Evolutionary conservation across 2,113 vertebrate genomes (phyloP), one percentile per base, ranked within the genome.

Genomic region (Phaethon lepturus): DNA sequence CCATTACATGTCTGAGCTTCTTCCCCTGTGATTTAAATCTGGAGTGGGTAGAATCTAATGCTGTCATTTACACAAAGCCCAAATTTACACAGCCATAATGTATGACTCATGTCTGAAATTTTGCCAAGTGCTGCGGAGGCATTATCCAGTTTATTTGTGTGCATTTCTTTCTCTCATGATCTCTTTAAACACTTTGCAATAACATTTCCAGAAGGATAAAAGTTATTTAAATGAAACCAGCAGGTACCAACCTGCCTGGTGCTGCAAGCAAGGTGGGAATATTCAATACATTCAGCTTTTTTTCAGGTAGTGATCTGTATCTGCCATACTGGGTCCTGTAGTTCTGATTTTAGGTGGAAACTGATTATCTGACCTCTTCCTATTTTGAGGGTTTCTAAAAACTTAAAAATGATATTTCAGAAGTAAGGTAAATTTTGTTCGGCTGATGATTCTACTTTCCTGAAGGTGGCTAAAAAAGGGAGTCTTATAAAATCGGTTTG

Each of bases 51-150:
- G 95, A 84, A 84, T 77, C 52, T 67, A 52, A 38, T 49, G 42
- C 26, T 83, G 6, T 55, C 33, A 17, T 66, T 93, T 66, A 73
- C 52, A 94, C 67, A 93, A 92, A 93, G 50, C 75, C 79, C 82
- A 86, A 2, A 88, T 64, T 80, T 71, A 80, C 64, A 94, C 47
- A 96, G 60, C 60, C 49, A 38, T 88, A 81, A 71, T 56, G 76
- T 50, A 58, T 93, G 80, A 96, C 64, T 96, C 64, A 96, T 89
- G 40, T 45, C n/a, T 87, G 91, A 96, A 78, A 93, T n/a, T 59
- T 60, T 89, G 86, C 94, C 93, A 97, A 2, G 66, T 85, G 86
- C 77, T 82, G 53, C 86, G 90, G 89, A 95, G 83, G 69, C 18
- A 24, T 94, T 96, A 84, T 56, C 58, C 62, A 64, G 73, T 88